Evolutionary conservation across 1,140 invertebrate species (phyloP).

Genomic region (Drosophila bifasciata): DNA sequence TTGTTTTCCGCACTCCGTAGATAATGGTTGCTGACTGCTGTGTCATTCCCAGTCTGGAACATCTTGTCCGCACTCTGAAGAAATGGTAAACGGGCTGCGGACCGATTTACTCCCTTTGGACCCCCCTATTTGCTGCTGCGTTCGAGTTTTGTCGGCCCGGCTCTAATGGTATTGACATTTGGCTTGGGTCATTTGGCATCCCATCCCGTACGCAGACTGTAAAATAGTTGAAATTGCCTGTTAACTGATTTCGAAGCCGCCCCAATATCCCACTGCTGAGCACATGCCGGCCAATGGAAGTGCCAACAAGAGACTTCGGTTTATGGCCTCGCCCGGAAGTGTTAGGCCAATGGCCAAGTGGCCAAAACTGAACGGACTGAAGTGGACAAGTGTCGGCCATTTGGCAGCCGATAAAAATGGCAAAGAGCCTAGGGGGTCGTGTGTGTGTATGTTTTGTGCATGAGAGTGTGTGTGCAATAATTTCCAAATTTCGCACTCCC

Average conservation of each 20-base stretch:
- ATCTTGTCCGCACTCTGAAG: background rate
- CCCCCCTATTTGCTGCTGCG: background rate
- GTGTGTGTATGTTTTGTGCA: constrained; percentile 28
- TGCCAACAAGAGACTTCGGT: constrained; percentile 51
- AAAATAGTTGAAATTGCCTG: constrained; percentile 78
- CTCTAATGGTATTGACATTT: constrained; percentile 77
- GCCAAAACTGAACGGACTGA: constrained; percentile 20
- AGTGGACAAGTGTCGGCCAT: constrained; percentile 68
- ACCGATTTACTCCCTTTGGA: background rate
- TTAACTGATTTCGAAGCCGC: constrained; percentile 66
- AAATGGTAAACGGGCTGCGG: background rate
- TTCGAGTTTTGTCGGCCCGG: constrained; percentile 7
- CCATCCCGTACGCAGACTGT: constrained; percentile 63
- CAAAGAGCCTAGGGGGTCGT: constrained; percentile 49
- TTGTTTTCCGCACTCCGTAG: background rate
- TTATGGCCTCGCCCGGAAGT: constrained; percentile 65
- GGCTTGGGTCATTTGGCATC: constrained; percentile 72
- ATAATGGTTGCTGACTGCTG: too few relatives aligned
- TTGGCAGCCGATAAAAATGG: constrained; percentile 78
- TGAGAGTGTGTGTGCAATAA: constrained; percentile 17
- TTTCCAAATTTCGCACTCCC: constrained; percentile 23
- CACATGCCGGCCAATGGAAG: constrained; percentile 30
- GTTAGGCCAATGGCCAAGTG: constrained; percentile 61
- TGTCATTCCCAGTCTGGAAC: too few relatives aligned
- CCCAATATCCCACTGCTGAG: constrained; percentile 2